Evolutionary conservation across 2,797 vertebrate genomes (phyloP), one percentile per base, ranked within the genome.

Genomic region (Liparis tanakae): DNA sequence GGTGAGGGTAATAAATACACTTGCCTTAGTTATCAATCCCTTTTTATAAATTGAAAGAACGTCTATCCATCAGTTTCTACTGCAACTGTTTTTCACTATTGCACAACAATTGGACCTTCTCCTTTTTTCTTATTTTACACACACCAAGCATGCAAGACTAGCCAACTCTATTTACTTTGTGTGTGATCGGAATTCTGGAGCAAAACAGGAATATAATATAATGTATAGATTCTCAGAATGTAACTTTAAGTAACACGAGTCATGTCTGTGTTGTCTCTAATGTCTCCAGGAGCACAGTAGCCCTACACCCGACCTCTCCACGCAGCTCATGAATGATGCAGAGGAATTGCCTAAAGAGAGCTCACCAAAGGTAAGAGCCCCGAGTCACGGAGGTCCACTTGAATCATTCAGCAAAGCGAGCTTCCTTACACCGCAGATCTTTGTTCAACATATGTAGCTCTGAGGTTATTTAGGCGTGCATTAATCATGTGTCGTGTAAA

Each of bases 291-390:
- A 85, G 51, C 76, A 70, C 34, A 75, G 46, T 39, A 89, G 72
- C 58, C 76, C 79, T 0, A 74, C 78, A 9, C 78, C 74, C 1
- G 84, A 90, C 7, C 0, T 74, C 43, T 80, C 72, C 30, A 67
- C 83, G 0, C 90, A 93, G 54, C 51, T 68, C 12, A 80, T 70
- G 14, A 88, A 90, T 0, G 89, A 92, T 17, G 46, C 71, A 10
- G 90, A 91, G n/a, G 89, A 88, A 13, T 89, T 84, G 0, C 73
- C 87, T 46, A 85, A 85, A 77, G 80, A 85, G 55, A 91, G 78
- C 78, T 66, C 84, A 58, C 79, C 81, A 7, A 91, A 94, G 91
- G 94, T 95, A 80, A 81, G 67, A 0, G 18, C 34, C 15, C 15
- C 1, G 7, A 71, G 34, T 66, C 1, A 34, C 5, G 30, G 1